phyloP scores from a whole-genome alignment of 2,113 vertebrate species.

The Heterotilapia buettikoferi region DNA sequence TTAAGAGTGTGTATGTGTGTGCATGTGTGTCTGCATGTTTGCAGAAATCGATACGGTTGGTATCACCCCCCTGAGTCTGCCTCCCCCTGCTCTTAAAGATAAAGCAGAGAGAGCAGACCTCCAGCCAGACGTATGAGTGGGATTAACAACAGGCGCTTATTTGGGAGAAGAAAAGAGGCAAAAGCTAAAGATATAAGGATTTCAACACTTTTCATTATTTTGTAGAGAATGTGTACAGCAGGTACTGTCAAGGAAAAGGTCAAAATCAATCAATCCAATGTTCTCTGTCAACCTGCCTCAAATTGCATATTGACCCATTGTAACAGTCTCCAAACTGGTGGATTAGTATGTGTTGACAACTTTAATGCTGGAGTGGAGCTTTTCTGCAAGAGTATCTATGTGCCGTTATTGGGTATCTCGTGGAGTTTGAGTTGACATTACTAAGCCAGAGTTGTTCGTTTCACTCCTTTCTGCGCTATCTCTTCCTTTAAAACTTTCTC shows the following conservation, averaged over 20 bases:
- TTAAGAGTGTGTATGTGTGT: background rate
- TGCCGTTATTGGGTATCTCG: background rate
- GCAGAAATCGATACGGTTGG: slow-evolving; percentile 46
- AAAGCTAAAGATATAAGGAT: slow-evolving; percentile 54
- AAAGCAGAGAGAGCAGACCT: slow-evolving; percentile 40
- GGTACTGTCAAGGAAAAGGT: slow-evolving; percentile 63
- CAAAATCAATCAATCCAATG: slow-evolving; percentile 65
- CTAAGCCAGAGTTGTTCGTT: slow-evolving; percentile 13
- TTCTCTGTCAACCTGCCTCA: slow-evolving; percentile 47
- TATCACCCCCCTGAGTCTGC: slow-evolving; percentile 27
- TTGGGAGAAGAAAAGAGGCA: slow-evolving; percentile 51
- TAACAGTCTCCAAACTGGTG: slow-evolving; percentile 18
- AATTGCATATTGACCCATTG: slow-evolving; percentile 68
- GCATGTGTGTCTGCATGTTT: background rate
- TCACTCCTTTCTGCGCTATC: background rate
- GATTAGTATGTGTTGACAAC: slow-evolving; percentile 51
- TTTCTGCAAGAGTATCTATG: slow-evolving; percentile 5
- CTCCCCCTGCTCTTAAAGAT: slow-evolving; percentile 42
- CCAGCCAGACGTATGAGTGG: slow-evolving; percentile 52
- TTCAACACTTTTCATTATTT: slow-evolving; percentile 63
- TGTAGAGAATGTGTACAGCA: slow-evolving; percentile 49
- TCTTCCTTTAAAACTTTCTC: slow-evolving; percentile 10
- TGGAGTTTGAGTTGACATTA: slow-evolving; percentile 3
- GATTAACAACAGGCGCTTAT: slow-evolving; percentile 59
- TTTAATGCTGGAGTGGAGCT: slow-evolving; percentile 11